These are phyloP conservation scores for Hucho hucho DNA, from an alignment of 2,113 vertebrate species.

Conservation along the genomic window DNA sequence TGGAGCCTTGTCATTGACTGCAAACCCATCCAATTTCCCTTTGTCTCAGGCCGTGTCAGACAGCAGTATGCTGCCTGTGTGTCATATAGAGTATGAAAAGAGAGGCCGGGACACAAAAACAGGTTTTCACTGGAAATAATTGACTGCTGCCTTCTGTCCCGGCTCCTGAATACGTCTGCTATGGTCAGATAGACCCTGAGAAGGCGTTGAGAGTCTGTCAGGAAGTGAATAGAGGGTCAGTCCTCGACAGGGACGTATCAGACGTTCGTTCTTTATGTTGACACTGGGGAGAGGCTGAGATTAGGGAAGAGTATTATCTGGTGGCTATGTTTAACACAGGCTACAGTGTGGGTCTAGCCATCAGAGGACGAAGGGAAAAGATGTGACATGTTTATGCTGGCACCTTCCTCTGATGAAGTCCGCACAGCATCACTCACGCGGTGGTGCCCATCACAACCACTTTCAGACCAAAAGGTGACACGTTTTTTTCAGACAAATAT, in stretches of 20 bases:
- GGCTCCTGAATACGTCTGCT: background rate
- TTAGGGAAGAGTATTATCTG: background rate
- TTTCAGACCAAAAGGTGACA: too few relatives aligned
- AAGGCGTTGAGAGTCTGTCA: background rate
- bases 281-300: constrained; percentile 4
- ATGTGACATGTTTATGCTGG: background rate
- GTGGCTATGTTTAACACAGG: background rate
- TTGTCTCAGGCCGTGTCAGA: constrained; percentile 13
- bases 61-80: constrained; percentile 16
- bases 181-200: constrained; percentile 20
- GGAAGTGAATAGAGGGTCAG: constrained; percentile 22
- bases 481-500: too few relatives aligned
- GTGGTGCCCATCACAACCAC: too few relatives aligned
- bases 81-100: background rate
- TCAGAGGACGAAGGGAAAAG: background rate
- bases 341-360: background rate
- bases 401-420: background rate
- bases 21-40: constrained; percentile 14
- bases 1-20: background rate
- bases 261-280: constrained; percentile 17
- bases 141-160: background rate
- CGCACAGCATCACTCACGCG: background rate
- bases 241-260: constrained; percentile 15
- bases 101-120: constrained; percentile 2
- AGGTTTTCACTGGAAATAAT: background rate